Base-by-base conservation (phyloP, 2,113 vertebrate species). In the Chloropsis hardwickii region DNA sequence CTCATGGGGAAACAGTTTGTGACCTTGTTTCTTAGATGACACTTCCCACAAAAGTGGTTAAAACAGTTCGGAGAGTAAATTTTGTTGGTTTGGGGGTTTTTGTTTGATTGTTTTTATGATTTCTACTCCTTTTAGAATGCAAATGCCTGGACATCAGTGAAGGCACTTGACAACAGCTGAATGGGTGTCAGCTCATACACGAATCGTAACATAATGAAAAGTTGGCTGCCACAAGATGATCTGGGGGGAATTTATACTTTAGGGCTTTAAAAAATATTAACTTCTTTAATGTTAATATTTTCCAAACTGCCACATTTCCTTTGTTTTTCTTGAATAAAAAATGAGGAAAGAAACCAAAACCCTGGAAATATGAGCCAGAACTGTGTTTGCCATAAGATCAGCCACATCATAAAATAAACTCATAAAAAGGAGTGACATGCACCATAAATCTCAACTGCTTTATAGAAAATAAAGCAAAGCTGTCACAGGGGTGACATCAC, bases 391-490 rank as follows among this genome's bases (percentile, higher is more conserved):
- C 71, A 29, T 42, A 86, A 79, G 81, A 86, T 84, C 60, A 56
- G 65, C 53, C 84, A 69, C 44, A 45, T 6, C 50, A 56, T 69
- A 84, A 81, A 87, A 89, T 61, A 91, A 91, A 53, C 45, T 79
- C 84, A 76, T 78, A 82, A 89, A 90, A 94, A 71, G 31, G 45
- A 92, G 48, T 39, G n/a, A 69, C 70, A 76, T 29, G 62, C 80
- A 54, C 58, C 48, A 81, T 91, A 94, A 84, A 92, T 82, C 65
- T 82, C 70, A 79, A 57, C 40, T 79, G 57, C 50, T 90, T 72
- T 76, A 45, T 4, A 54, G 80, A 94, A 94, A 95, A 92, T 39
- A 90, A 79, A 89, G 27, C 53, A 94, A 92, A 93, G 13, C 73
- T 89, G 70, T 51, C 50, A 64, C 44, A 69, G n/a, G 27, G 37